Evolutionary conservation across 2,797 vertebrate genomes (phyloP), one percentile per base, ranked within the genome.

Genomic region (Pteropus rufus): DNA sequence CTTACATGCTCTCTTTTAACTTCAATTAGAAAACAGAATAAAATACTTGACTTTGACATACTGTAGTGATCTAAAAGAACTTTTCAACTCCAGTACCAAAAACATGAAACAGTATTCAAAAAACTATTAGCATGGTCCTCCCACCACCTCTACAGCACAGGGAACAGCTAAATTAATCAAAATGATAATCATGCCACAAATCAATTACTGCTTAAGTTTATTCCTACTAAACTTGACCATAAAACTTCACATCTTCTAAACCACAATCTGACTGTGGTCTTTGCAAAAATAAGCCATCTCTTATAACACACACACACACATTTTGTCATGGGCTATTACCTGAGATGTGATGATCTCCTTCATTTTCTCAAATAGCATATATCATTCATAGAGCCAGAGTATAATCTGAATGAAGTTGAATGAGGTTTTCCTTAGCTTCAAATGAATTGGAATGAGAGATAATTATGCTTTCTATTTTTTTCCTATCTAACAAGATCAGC

Each of bases 11-110:
- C 85, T 95, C 39, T 92, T 96, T 95, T 96, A 96, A n/a, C 34
- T 93, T 91, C 97, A 96, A 97, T 97, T 97, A 89, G 60, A 83
- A 98, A 98, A 96, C 76, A 11, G 91, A 97, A 94, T 60, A 87
- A 96, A 93, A 92, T 73, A 41, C 93, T 95, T 95, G 91, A 93
- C 84, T 97, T 81, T 90, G 69, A 67, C 29, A 76, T 69, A 79
- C 0, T 41, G 0, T 73, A 65, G 11, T 95, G 64, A 95, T 87
- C 97, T 95, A 58, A 87, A 82, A 86, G 54, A 69, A 58, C 26
- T 11, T 69, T 93, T 90, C 52, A 23, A 87, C 46, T 46, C 80
- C 72, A n/a, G 41, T 44, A 31, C 3, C 70, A 49, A 92, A 97
- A 90, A 72, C 70, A 94, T 4, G 10, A 79, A 94, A 89, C n/a